A percentile compares a stretch with the other conserved stretches of the same genome.
phyloP scores from a whole-genome alignment of 2,888 invertebrate genomes.

The Drosophila neonasuta region DNA sequence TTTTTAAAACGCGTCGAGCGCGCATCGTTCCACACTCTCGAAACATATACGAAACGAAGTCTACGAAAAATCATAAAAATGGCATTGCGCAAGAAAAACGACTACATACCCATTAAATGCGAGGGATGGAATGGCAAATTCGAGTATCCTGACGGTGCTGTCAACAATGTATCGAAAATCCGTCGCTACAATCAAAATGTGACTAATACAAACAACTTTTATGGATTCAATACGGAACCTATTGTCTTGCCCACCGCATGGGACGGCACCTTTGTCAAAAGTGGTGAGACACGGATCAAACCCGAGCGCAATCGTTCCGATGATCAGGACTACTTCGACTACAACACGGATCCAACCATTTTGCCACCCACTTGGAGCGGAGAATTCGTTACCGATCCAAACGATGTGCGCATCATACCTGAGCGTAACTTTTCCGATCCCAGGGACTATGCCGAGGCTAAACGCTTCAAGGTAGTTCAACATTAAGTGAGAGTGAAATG shows the following conservation, averaged over 20 bases:
- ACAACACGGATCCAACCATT: conserved; percentile 74
- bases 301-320: conserved; percentile 81
- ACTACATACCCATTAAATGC: conserved; percentile 82
- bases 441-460: conserved; percentile 80
- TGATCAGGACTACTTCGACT: conserved; percentile 79
- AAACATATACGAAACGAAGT: background rate
- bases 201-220: conserved; percentile 80
- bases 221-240: conserved; percentile 79
- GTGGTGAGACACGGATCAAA: conserved; percentile 74
- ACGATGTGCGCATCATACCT: conserved; percentile 80
- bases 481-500: conserved; percentile 41
- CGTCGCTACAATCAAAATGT: conserved; percentile 80
- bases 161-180: conserved; percentile 79
- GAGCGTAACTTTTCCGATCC: conserved; percentile 81
- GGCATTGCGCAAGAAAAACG: conserved; percentile 77
- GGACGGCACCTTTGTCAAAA: conserved; percentile 81
- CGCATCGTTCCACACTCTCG: conserved; percentile 36
- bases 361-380: conserved; percentile 81
- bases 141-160: conserved; percentile 73
- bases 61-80: conserved; percentile 48
- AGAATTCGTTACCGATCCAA: conserved; percentile 79
- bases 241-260: conserved; percentile 79
- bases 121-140: conserved; percentile 82
- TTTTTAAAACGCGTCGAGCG: conserved; percentile 49
- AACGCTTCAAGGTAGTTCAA: conserved; percentile 73